Base-by-base conservation (phyloP, 1,140 invertebrate species). In the Drosophila elegans region DNA sequence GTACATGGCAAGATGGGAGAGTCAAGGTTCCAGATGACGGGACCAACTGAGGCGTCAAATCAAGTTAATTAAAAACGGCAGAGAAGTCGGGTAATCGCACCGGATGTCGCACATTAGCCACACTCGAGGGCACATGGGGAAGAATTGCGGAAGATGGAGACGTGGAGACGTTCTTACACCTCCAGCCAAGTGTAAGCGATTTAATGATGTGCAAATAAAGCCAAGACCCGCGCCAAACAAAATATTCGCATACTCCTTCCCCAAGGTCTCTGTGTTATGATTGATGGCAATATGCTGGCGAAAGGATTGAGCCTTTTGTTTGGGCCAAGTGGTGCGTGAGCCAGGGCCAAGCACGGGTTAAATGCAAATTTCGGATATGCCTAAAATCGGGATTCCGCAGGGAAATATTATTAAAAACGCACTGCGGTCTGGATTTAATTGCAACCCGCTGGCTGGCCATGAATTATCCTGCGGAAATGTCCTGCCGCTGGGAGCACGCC, bases 31-130 rank as follows among this genome's bases (percentile, higher is more conserved):
- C 25, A 10, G 13, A 4, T 25, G 32, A 10, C 41, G 38, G 45
- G 80, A 83, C 88, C 82, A 84, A 79, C 53, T 91, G 75, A 91
- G 83, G 90, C 84, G 90, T 82, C 83, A 91, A 91, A 91, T 91
- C 80, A 75, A 91, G 90, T 91, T 91, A 91, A 91, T 91, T 91
- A 91, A 63, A 73, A 73, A 39, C 45, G 51, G 54, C 48, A 45
- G 42, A 55, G 42, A 62, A 42, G 29, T 46, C 38, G 54, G 49
- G 55, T 62, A 64, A 56, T 68, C 42, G 59, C 52, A 91, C 71
- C 90, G 90, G 90, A 91, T 91, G 90, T 91, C 86, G 82, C 86
- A 76, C 90, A 91, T 91, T 91, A 91, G 73, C 64, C 69, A 90
- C 84, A 89, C 84, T 89, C 77, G 85, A 89, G 80, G 53, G 69